Conservation (phyloP, 2,888 invertebrate species). For the Heliconius cydno region DNA sequence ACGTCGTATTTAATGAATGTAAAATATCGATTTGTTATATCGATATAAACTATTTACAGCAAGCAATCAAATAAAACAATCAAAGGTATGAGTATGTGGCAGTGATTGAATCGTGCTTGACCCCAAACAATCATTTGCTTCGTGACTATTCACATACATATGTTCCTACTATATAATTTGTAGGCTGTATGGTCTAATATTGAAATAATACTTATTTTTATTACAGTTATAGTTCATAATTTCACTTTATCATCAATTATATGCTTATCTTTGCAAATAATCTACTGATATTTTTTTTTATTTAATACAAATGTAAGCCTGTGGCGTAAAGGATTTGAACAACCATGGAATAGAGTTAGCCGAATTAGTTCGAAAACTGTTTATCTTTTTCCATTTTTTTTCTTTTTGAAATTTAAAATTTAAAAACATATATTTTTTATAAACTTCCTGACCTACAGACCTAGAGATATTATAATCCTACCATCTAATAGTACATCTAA, state of each 20-base stretch:
- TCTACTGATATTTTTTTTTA: no score
- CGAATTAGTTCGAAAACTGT: not conserved
- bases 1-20: no score
- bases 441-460: not conserved
- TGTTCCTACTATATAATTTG: not conserved
- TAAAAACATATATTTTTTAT: not conserved
- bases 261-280: no score
- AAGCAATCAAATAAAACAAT: slow-evolving; percentile 41
- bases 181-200: not conserved
- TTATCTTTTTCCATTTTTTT: not conserved
- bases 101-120: slow-evolving; percentile 54
- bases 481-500: not conserved
- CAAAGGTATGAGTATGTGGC: slow-evolving; percentile 52
- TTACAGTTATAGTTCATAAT: no score
- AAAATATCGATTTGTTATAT: not conserved
- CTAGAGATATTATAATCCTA: not conserved
- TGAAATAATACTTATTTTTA: not conserved
- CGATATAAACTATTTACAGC: not conserved
- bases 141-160: not conserved
- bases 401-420: not conserved
- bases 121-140: slow-evolving; percentile 40
- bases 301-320: not conserved
- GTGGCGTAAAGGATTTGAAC: not conserved
- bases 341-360: not conserved
- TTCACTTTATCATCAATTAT: no score